phyloP scores from a whole-genome alignment of 2,113 vertebrate genomes.

The Salminus brasiliensis region DNA sequence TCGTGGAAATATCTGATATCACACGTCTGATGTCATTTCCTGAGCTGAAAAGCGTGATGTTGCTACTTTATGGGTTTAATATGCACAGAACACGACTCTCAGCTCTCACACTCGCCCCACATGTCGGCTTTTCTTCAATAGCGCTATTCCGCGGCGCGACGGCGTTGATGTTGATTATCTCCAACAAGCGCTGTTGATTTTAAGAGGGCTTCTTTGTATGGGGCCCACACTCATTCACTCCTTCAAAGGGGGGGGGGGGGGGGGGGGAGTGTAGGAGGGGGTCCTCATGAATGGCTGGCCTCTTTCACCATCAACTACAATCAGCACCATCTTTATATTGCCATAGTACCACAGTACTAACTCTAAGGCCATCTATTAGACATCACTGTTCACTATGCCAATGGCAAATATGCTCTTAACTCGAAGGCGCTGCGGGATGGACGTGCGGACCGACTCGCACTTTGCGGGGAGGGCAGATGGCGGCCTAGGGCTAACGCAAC shows the following conservation, averaged over 20 bases:
- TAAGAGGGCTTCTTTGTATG: constrained; percentile 67
- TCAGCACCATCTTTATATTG: constrained; percentile 45
- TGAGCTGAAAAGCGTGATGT: neutral
- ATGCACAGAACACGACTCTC: neutral
- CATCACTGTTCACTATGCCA: constrained; percentile 22
- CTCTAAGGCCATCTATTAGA: constrained; percentile 5
- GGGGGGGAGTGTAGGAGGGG: neutral
- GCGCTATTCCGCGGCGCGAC: constrained; percentile 1
- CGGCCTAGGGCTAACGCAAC: neutral
- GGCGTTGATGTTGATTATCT: constrained; percentile 56
- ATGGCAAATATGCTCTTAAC: constrained; percentile 22
- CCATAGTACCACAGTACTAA: constrained; percentile 51
- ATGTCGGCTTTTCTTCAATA: neutral
- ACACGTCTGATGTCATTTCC: neutral
- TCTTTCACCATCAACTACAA: constrained; percentile 59
- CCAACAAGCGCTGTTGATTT: constrained; percentile 63
- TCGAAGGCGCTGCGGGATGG: constrained; percentile 2
- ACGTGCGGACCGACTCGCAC: constrained; percentile 1
- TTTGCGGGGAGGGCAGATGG: neutral
- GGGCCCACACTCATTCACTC: constrained; percentile 48
- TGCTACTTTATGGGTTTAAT: neutral
- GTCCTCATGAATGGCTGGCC: constrained; percentile 49
- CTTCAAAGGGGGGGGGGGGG: constrained; percentile 43
- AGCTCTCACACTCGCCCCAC: neutral
- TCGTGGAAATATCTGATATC: no score